Evolutionary conservation across 1,140 invertebrate genomes (phyloP), one percentile per base, ranked within the genome.

Genomic region (Drosophila sproati): DNA sequence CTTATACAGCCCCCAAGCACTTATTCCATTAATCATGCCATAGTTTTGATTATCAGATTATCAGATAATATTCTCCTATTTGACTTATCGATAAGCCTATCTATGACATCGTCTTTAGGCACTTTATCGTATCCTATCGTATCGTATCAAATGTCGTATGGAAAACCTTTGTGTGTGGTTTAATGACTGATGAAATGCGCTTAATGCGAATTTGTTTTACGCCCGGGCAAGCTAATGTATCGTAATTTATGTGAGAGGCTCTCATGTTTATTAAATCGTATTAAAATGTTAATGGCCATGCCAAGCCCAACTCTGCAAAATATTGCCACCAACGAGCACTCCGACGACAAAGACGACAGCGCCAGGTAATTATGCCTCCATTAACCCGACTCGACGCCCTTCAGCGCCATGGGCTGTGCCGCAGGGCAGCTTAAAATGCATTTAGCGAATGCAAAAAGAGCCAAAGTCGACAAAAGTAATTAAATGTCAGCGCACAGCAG

Each of bases 281-380:
- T 88, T 89, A 80, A 88, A 88, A 89, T 88, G 83, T 89, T 89
- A 88, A 88, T 88, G 67, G 55, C 41, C 61, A 70, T 78, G 77
- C 73, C 20, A 20, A 1, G 20, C 67, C 61, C 41, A 77, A 89
- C 77, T 74, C 86, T 37, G 64, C 69, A 48, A 83, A 88, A 89
- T 87, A 83, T 89, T 88, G 78, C 68, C 69, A 68, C 66, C 64
- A 39, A 39, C 59, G 63, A 57, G 20, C 6, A 37, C 3, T 3
- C 12, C 61, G 12, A 10, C 50, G 12, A 20, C 62, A n/a, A n/a
- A 29, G 6, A 45, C 41, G 50, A 41, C 20, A 20, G 20, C 48
- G 51, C 20, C 77, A 77, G 82, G 80, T 87, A 88, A 87, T 87
- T 87, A 89, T 83, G 83, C 83, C 82, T 73, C 64, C 82, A 79